These are phyloP conservation scores for Atractosteus spatula DNA, from an alignment of 2,113 vertebrate species.

Conservation along the genomic window DNA sequence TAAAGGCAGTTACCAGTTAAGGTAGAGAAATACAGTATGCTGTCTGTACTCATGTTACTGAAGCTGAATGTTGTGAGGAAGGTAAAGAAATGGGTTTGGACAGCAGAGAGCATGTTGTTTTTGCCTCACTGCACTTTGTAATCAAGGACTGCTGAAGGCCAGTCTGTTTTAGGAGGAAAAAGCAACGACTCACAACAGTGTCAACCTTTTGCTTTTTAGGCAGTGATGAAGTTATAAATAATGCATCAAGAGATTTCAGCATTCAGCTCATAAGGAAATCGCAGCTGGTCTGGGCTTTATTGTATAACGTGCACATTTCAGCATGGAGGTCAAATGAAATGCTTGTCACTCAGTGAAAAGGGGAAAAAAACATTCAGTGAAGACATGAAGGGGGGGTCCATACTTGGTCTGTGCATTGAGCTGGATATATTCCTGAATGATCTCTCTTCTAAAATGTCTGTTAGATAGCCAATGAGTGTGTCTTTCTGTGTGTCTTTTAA, in stretches of 20 bases:
- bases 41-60: neutral
- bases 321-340: conserved; percentile 45
- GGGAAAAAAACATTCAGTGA: conserved; percentile 31
- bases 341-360: conserved; percentile 35
- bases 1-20: neutral
- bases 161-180: conserved; percentile 49
- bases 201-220: conserved; percentile 59
- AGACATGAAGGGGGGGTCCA: neutral
- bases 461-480: neutral
- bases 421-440: conserved; percentile 12
- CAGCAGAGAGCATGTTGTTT: neutral
- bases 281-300: conserved; percentile 51
- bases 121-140: neutral
- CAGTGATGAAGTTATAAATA: conserved; percentile 66
- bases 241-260: conserved; percentile 57
- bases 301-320: conserved; percentile 47
- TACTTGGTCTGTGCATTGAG: conserved; percentile 29
- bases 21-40: neutral
- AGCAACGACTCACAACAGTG: conserved; percentile 44
- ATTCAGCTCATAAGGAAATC: conserved; percentile 42
- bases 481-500: conserved; percentile 27
- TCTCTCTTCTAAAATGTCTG: conserved; percentile 39
- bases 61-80: neutral
- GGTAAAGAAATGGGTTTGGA: neutral
- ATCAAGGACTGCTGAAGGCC: conserved; percentile 44